phyloP scores from a whole-genome alignment of 2,113 vertebrate genomes.

The Parus major region DNA sequence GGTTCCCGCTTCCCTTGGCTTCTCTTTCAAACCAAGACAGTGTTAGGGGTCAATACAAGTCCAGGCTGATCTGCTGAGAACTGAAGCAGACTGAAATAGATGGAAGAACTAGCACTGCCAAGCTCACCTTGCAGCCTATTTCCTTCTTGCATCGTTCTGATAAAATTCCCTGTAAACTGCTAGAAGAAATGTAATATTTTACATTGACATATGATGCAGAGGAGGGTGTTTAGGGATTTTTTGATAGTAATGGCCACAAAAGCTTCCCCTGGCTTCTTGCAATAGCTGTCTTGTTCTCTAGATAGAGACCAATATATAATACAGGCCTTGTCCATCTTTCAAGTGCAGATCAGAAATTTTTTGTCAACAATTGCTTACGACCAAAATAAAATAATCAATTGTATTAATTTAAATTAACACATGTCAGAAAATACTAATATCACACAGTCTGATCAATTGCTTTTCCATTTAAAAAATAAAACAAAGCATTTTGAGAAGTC shows the following conservation, averaged over 20 bases:
- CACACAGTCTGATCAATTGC: neutral
- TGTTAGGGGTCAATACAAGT: neutral
- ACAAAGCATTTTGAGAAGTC: neutral
- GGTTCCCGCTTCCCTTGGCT: neutral
- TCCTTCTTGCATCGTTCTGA: neutral
- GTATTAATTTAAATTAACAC: neutral
- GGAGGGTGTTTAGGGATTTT: neutral
- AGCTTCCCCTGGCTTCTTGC: neutral
- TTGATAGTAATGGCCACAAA: neutral
- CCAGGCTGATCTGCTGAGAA: neutral
- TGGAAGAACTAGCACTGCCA: neutral
- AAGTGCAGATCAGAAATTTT: neutral
- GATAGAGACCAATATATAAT: neutral
- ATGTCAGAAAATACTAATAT: neutral
- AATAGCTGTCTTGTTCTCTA: neutral
- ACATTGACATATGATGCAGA: neutral
- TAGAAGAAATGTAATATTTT: neutral
- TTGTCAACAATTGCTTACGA: neutral
- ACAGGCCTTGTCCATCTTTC: neutral
- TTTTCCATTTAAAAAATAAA: neutral
- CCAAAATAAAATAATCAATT: neutral
- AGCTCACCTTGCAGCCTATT: neutral
- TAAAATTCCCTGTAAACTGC: neutral
- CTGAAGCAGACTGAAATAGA: neutral
- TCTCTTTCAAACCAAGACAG: neutral